Conservation (phyloP, 2,797 vertebrate genomes). For the Myiotriccus ornatus region DNA sequence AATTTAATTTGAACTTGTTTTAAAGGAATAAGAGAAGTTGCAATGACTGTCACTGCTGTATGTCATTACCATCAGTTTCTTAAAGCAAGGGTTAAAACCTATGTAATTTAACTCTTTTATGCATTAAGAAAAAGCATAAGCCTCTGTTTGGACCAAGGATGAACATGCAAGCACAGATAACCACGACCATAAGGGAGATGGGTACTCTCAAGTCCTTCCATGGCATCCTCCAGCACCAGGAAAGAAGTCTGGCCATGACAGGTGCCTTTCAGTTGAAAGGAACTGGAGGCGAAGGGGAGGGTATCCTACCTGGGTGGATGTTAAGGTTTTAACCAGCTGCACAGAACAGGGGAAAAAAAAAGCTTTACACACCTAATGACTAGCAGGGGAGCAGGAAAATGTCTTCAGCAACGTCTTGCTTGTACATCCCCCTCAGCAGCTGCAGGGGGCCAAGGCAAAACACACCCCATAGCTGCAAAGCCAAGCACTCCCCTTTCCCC, state of each 20-base stretch:
- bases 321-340: not conserved
- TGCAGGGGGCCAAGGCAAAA: not conserved
- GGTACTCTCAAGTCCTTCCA: accelerated
- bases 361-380: not conserved
- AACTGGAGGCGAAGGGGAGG: not conserved
- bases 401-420: not conserved
- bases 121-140: not conserved
- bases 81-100: not conserved
- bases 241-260: accelerated
- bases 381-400: not conserved
- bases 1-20: not conserved
- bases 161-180: not conserved
- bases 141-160: not conserved
- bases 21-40: not conserved
- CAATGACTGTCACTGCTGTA: not conserved
- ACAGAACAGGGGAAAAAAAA: not conserved
- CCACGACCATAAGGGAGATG: not conserved
- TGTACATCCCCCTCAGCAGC: not conserved
- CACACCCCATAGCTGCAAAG: accelerated
- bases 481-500: too few species aligned
- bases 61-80: not conserved
- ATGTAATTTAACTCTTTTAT: not conserved
- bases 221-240: too few species aligned
- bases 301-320: not conserved
- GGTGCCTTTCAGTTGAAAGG: not conserved